Percentiles rank a stretch among this genome's conserved stretches.
phyloP scores from a whole-genome alignment of 2,797 vertebrate genomes.

The Chloroceryle amazona region DNA sequence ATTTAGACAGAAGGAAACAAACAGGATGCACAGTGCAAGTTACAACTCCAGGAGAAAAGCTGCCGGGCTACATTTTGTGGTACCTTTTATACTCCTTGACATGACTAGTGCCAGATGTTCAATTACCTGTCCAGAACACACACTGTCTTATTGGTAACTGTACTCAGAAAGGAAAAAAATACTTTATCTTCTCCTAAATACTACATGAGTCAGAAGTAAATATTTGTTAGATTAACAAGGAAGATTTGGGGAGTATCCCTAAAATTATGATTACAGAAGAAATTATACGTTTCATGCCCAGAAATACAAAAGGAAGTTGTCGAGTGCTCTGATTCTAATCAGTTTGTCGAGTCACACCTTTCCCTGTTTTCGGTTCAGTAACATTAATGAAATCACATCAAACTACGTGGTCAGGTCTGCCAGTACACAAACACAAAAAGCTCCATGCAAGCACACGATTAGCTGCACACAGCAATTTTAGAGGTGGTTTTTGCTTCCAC shows the following conservation, averaged over 20 bases:
- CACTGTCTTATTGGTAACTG: neutral
- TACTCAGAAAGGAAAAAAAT: neutral
- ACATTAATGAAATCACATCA: neutral
- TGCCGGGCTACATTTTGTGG: neutral
- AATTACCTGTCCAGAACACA: neutral
- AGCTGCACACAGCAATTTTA: neutral
- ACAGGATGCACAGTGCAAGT: neutral
- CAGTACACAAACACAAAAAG: neutral
- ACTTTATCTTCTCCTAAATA: neutral
- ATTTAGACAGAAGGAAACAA: neutral
- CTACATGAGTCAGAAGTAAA: too few relatives aligned
- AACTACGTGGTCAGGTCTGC: neutral
- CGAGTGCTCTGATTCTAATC: neutral
- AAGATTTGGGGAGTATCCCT: neutral
- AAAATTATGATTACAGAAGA: neutral
- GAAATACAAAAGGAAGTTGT: neutral
- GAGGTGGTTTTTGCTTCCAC: neutral
- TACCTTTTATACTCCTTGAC: neutral
- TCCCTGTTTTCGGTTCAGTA: neutral
- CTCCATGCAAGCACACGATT: neutral
- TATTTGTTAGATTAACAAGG: neutral
- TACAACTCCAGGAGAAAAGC: neutral
- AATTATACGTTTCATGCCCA: neutral
- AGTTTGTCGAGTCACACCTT: neutral
- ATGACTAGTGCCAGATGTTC: neutral